Base-by-base conservation (phyloP, 2,888 invertebrate genomes). In the Labia minor region DNA sequence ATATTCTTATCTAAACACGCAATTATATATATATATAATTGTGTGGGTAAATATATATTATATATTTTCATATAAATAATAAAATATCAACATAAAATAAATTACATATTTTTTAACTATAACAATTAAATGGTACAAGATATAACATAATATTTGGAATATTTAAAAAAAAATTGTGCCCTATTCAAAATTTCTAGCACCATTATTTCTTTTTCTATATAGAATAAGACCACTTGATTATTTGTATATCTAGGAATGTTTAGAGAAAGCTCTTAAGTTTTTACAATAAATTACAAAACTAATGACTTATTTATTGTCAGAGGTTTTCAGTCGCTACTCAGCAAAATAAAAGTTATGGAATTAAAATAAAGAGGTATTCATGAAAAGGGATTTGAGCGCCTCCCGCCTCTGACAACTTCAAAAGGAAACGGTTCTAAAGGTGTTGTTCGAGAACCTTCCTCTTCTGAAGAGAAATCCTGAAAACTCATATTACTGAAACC, bases 401-500 rank as follows among this genome's bases (percentile, higher is more conserved):
- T 49, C 2, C 49, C 73, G 62, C 77, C 77, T 11, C 79, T 73
- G 20, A 86, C 79, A 8, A 87, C 86, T 73, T 87, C 86, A 72
- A 86, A 87, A 0, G 86, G 86, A 65, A 82, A 81, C 61, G 80
- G 77, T n/a, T 75, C 72, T 4, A 72, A 76, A n/a, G 79, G 77
- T 68, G 75, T 74, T 62, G 72, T 72, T 64, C 76, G 75, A 64
- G 81, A 81, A 68, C 82, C 81, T 49, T 49, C 49, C 66, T 84
- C 82, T 72, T 86, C 87, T 21, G 85, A 85, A 1, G 86, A 85
- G 73, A 86, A 87, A 76, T 88, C 87, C 74, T 88, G 87, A 72
- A 88, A 88, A 73, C 87, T 88, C 85, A 88, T 85, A 72, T 88
- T 88, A 72, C 85, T 86, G 73, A 88, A 86, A 2, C 86, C 86